Conservation (phyloP, 1,140 invertebrate species). For the Drosophila ficusphila region DNA sequence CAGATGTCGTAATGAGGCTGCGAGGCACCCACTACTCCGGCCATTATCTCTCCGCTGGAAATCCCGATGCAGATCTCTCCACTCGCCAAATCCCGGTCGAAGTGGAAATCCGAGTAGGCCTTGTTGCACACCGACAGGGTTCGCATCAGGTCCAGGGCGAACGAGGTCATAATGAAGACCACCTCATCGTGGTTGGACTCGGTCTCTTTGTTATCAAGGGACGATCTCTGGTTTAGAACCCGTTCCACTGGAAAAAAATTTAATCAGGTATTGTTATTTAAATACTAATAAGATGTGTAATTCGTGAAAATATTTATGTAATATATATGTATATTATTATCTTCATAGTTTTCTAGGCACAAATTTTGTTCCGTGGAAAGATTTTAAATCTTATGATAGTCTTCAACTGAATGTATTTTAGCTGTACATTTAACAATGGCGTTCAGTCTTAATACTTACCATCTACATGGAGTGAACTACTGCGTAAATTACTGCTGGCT, state of each 20-base stretch:
- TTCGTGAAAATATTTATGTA: too few species aligned
- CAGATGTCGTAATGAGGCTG: conserved; percentile 94
- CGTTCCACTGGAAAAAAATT: conserved; percentile 9
- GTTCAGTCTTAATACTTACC: neutral
- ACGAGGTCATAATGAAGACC: conserved; percentile 50
- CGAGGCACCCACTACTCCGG: conserved; percentile 90
- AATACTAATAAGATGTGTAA: too few species aligned
- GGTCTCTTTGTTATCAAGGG: neutral
- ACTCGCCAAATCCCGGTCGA: conserved; percentile 85
- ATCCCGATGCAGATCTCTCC: conserved; percentile 89
- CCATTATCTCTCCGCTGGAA: conserved; percentile 90
- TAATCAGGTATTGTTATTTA: too few species aligned
- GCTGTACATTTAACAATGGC: too few species aligned
- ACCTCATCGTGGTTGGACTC: conserved; percentile 28
- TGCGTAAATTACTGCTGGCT: neutral
- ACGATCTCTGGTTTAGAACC: neutral
- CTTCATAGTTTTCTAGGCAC: too few species aligned
- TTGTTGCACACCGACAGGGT: conserved; percentile 38
- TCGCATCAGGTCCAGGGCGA: conserved; percentile 62
- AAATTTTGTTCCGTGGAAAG: too few species aligned
- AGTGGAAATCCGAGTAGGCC: conserved; percentile 6
- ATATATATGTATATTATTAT: too few species aligned
- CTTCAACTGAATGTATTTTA: too few species aligned
- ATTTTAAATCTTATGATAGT: too few species aligned
- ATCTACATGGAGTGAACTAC: neutral